Evolutionary conservation across 2,113 vertebrate genomes (phyloP).

Genomic region (Malurus cyaneus): DNA sequence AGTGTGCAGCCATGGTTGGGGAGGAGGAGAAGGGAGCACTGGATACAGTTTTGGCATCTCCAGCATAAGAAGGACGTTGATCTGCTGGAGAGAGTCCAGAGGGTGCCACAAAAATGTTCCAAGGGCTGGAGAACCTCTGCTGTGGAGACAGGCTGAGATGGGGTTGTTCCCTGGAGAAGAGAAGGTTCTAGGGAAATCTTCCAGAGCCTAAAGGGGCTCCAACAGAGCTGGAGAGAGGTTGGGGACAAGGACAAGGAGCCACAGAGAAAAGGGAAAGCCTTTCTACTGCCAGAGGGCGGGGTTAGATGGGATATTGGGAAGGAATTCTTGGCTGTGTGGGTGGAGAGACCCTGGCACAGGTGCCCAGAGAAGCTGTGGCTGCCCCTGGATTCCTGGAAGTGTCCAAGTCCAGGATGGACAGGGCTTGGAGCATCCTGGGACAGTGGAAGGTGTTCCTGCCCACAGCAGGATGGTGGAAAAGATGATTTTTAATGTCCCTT

Average conservation of each 20-base stretch:
- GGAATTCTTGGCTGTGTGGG: background rate
- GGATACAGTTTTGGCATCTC: background rate
- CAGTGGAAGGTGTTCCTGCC: background rate
- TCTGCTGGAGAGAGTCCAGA: background rate
- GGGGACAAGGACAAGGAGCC: fast-evolving
- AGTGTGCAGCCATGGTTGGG: background rate
- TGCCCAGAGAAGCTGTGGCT: background rate
- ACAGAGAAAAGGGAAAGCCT: background rate
- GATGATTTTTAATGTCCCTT: background rate
- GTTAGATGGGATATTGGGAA: background rate
- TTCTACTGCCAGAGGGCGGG: background rate
- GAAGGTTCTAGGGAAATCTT: background rate
- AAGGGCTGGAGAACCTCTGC: background rate
- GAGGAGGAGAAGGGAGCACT: background rate
- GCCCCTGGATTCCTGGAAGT: background rate
- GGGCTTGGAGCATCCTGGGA: fast-evolving
- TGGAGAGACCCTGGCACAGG: fast-evolving
- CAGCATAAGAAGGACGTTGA: too few relatives aligned
- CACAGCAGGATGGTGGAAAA: fast-evolving
- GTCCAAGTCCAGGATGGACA: fast-evolving
- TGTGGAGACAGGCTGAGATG: background rate
- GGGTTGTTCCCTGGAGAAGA: background rate
- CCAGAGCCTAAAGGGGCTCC: background rate
- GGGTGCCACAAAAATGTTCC: background rate
- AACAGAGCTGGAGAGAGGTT: background rate